Evolutionary conservation across 1,140 invertebrate genomes (phyloP).

Genomic region (Stratiolaelaps scimitus): DNA sequence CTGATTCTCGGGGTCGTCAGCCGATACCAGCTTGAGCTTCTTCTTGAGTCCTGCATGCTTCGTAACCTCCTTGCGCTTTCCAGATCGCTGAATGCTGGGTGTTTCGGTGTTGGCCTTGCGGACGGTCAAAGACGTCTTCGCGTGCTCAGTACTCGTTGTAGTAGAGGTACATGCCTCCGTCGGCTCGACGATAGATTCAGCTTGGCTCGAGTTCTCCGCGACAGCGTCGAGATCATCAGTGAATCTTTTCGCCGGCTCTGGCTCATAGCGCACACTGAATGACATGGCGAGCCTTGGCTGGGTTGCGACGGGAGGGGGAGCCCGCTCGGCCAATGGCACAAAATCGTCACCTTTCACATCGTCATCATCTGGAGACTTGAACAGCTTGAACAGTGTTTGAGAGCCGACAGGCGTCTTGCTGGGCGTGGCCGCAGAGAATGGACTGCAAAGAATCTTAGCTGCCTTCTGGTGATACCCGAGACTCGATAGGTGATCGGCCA

Average conservation of each 20-base stretch:
- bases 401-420: constrained; percentile 14
- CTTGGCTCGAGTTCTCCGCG: neutral
- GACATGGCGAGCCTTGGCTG: neutral
- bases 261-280: constrained; percentile 2
- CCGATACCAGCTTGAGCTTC: neutral
- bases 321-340: neutral
- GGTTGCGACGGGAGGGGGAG: neutral
- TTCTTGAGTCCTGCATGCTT: neutral
- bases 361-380: neutral
- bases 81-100: neutral
- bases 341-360: neutral
- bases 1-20: constrained; percentile 17
- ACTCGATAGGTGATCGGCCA: neutral
- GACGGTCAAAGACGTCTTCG: no score
- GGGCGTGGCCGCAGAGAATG: constrained; percentile 12
- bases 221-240: neutral
- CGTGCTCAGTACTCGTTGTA: neutral
- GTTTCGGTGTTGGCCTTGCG: neutral
- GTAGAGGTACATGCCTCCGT: neutral
- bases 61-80: neutral
- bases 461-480: constrained; percentile 15
- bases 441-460: constrained; percentile 3
- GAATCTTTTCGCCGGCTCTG: neutral
- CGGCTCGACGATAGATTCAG: neutral
- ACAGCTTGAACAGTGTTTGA: constrained; percentile 17